These are phyloP conservation scores for Homalodisca vitripennis DNA, from an alignment of 1,140 invertebrate species.

Conservation along the genomic window DNA sequence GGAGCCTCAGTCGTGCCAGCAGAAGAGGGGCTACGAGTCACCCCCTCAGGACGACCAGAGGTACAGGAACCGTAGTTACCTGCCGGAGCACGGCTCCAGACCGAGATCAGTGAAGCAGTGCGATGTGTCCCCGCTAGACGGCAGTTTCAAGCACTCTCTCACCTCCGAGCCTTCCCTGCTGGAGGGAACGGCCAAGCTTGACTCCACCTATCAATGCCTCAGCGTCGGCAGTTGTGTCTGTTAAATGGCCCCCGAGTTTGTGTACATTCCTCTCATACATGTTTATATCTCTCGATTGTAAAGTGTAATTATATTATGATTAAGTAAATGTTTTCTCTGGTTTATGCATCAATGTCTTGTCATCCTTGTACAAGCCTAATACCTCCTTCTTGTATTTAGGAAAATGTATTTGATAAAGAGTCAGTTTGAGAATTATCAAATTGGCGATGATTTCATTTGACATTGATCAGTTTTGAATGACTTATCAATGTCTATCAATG, in stretches of 20 bases:
- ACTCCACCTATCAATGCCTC: conserved; percentile 16
- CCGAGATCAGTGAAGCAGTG: not conserved
- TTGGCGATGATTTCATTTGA: too few species aligned
- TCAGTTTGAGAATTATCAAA: too few species aligned
- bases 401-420: too few species aligned
- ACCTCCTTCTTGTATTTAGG: too few species aligned
- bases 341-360: too few species aligned
- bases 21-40: not conserved
- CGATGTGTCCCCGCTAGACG: not conserved
- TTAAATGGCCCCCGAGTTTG: not conserved
- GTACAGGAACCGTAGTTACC: not conserved
- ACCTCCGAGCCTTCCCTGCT: not conserved
- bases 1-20: not conserved
- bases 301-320: too few species aligned
- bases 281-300: too few species aligned
- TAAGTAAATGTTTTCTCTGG: too few species aligned
- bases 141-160: not conserved
- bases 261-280: too few species aligned
- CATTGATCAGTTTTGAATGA: too few species aligned
- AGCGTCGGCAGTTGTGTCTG: conserved; percentile 16
- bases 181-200: not conserved
- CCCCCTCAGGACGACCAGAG: not conserved
- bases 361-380: too few species aligned
- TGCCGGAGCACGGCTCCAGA: not conserved
- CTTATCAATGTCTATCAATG: too few species aligned